A percentile compares a stretch with the other conserved stretches of the same genome.
phyloP scores from a whole-genome alignment of 2,113 vertebrate species.

The Empidonax alnorum region DNA sequence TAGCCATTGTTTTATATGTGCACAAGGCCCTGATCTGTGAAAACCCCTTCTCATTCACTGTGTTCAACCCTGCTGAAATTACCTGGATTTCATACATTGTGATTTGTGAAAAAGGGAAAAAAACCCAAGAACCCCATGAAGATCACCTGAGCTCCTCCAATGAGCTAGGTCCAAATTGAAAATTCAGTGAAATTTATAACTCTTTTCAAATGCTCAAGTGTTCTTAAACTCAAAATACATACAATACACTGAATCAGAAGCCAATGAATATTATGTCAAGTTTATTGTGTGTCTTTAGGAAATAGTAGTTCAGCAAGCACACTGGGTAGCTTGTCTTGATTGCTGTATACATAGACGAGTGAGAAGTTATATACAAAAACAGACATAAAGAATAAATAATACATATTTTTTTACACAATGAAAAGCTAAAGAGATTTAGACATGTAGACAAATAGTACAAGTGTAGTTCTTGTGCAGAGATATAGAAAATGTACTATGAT shows the following conservation, averaged over 20 bases:
- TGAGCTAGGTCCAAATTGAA: not conserved
- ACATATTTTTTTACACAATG: not conserved
- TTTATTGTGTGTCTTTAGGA: not conserved
- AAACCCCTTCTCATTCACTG: not conserved
- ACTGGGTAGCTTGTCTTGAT: not conserved
- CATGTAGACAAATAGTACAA: not conserved
- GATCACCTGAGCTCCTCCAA: not conserved
- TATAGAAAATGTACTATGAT: not conserved
- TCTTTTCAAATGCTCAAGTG: not conserved
- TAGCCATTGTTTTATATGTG: accelerated
- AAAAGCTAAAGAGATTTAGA: not conserved
- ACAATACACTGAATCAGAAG: not conserved
- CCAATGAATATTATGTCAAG: not conserved
- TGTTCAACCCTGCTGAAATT: not conserved
- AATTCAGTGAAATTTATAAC: not conserved
- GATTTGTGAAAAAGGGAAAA: not conserved
- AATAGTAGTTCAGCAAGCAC: not conserved
- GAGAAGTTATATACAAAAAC: not conserved
- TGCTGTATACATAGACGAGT: not conserved
- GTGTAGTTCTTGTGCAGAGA: not conserved
- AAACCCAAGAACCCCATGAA: not conserved
- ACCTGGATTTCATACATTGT: not conserved
- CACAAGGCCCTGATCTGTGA: not conserved
- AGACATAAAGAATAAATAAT: not conserved
- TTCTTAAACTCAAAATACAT: not conserved